These are phyloP conservation scores for Halictus rubicundus DNA, from an alignment of 1,140 invertebrate genomes.

Conservation along the genomic window DNA sequence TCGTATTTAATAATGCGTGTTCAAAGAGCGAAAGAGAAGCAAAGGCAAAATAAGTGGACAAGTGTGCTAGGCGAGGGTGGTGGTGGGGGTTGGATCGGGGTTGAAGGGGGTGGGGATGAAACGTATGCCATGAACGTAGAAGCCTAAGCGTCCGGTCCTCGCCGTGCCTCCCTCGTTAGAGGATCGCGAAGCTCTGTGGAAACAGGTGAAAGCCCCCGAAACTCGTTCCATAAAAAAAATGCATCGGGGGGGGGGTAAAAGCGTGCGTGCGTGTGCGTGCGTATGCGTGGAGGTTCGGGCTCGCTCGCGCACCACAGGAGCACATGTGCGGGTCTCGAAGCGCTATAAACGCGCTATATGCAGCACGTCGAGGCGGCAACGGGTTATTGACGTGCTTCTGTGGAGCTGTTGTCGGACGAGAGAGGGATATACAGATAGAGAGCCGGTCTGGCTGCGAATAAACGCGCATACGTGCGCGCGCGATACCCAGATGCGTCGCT, in stretches of 20 bases:
- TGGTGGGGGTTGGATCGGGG: too few relatives aligned
- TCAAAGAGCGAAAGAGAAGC: too few relatives aligned
- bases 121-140: too few relatives aligned
- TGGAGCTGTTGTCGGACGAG: conserved; percentile 52
- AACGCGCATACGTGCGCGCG: conserved; percentile 28
- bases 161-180: not conserved
- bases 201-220: conserved; percentile 51
- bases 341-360: conserved; percentile 36
- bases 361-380: conserved; percentile 57
- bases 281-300: too few relatives aligned
- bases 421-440: conserved; percentile 53
- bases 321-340: conserved; percentile 30
- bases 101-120: too few relatives aligned
- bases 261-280: conserved; percentile 13
- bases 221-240: conserved; percentile 44
- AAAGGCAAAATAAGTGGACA: too few relatives aligned
- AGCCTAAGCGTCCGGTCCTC: not conserved
- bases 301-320: not conserved
- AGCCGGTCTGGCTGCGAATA: conserved; percentile 46
- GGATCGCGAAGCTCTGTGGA: conserved; percentile 2
- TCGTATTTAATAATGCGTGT: too few relatives aligned
- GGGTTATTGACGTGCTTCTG: conserved; percentile 64
- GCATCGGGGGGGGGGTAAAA: not conserved
- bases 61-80: too few relatives aligned
- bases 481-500: not conserved